Base-by-base conservation (phyloP, 2,888 invertebrate genomes). In the Chrysopilus asiliformis region DNA sequence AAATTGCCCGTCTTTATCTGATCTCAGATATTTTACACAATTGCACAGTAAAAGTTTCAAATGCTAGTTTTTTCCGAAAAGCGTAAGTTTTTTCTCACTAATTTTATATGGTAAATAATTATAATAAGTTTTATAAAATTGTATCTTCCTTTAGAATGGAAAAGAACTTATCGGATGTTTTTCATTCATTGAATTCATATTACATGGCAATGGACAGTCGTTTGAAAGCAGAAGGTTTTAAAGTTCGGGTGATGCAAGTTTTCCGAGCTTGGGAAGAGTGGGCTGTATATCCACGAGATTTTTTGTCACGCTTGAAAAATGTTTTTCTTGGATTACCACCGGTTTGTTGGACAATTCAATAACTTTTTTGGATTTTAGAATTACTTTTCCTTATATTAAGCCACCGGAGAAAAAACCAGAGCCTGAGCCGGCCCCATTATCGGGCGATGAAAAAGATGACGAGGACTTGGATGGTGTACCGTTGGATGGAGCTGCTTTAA, bases 261-360 rank as follows among this genome's bases (percentile, higher is more conserved):
- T 76, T 97, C 57, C 78, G 87, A 53, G 90, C 94, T 2, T 97
- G 98, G 95, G 94, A 95, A 60, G 97, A 98, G 57, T 91, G 91
- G 80, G 80, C 87, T 12, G 79, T 98, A 42, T 98, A 97, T 67
- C 86, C 95, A 1, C 82, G 84, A 39, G 93, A 95, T 46, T 86
- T 85, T 61, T 70, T 99, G 43, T 74, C 82, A 43, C 80, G 76
- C 54, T 65, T 94, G 41, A 89, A 93, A 58, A 86, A 90, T 53
- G 73, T 84, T 9, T 97, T 99, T 62, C 67, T 94, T 3, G 98
- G 98, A 4, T 65, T 86, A 25, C n/a, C n/a, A n/a, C 53, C 24
- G 15, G 47, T 47, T 40, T 40, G 34, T 15, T n/a, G n/a, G n/a
- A n/a, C n/a, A n/a, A n/a, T n/a, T n/a, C n/a, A n/a, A n/a, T n/a